These are phyloP conservation scores for Drosophila ironensis DNA, from an alignment of 1,140 invertebrate species.

Conservation along the genomic window DNA sequence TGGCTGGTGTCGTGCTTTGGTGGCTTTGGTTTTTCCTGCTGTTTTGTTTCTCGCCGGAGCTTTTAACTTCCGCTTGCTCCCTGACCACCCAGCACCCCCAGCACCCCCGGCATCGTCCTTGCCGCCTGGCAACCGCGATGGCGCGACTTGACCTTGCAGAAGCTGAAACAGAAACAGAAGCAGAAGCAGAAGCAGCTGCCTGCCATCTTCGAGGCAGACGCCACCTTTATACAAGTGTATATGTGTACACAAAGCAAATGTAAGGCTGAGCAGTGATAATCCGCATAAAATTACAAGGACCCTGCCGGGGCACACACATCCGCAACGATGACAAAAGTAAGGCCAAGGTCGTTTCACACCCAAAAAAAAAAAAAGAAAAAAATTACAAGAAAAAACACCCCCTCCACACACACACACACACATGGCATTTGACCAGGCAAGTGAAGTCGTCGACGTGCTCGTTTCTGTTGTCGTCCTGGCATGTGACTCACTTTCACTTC, in stretches of 20 bases:
- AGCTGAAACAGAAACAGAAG: not conserved
- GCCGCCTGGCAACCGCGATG: conserved; percentile 45
- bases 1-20: not conserved
- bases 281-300: conserved; percentile 79
- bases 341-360: conserved; percentile 70
- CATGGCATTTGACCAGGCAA: conserved; percentile 69
- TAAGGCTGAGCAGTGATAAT: conserved; percentile 60
- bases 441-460: conserved; percentile 39
- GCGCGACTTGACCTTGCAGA: conserved; percentile 61
- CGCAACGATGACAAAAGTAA: conserved; percentile 60
- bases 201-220: conserved; percentile 38
- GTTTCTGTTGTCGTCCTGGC: conserved; percentile 23
- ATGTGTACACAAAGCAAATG: not conserved
- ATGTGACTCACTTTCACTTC: conserved; percentile 67
- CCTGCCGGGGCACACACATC: conserved; percentile 29
- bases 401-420: conserved; percentile 28
- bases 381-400: too few species aligned
- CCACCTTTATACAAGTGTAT: conserved; percentile 27
- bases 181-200: too few species aligned
- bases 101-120: conserved; percentile 6
- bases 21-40: conserved; percentile 29
- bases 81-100: not conserved
- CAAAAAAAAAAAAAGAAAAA: not conserved
- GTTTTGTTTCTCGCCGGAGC: conserved; percentile 35
- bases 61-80: conserved; percentile 69